Percentiles rank a stretch among this genome's conserved stretches.
Conservation (phyloP, 2,113 vertebrate species). For the Tretioscincus oriximinensis region DNA sequence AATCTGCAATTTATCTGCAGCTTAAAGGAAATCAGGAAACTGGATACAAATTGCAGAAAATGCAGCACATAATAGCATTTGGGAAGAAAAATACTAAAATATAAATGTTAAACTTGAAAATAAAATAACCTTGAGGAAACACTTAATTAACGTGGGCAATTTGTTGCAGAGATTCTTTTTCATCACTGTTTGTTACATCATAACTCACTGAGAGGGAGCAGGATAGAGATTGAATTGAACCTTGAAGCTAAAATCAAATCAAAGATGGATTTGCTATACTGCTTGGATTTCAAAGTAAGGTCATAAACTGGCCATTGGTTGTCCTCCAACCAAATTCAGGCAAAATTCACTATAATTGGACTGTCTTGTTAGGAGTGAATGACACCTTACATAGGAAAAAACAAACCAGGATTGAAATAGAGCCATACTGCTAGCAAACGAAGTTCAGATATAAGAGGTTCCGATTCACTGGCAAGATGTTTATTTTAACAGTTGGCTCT, state of each 20-base stretch:
- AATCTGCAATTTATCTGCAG: background rate
- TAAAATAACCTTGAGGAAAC: background rate
- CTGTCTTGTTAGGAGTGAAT: too few relatives aligned
- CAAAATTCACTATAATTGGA: too few relatives aligned
- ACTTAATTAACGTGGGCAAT: background rate
- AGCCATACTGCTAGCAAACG: too few relatives aligned
- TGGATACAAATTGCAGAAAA: background rate
- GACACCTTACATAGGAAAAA: too few relatives aligned
- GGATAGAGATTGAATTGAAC: background rate
- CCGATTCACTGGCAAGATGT: too few relatives aligned
- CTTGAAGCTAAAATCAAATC: background rate
- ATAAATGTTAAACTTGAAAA: background rate
- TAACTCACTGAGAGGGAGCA: background rate
- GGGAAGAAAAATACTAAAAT: background rate
- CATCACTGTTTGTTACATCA: background rate
- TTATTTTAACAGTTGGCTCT: too few relatives aligned
- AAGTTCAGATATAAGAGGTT: too few relatives aligned
- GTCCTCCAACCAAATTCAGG: too few relatives aligned
- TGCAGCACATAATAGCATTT: background rate
- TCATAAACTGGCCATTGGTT: too few relatives aligned
- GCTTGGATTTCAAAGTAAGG: too few relatives aligned
- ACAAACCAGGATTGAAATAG: too few relatives aligned
- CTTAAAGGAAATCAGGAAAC: slow-evolving; percentile 21
- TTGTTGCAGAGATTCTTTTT: background rate
- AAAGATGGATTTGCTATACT: too few relatives aligned